Base-by-base conservation (phyloP, 2,888 invertebrate genomes). In the Geotrupes spiniger region DNA sequence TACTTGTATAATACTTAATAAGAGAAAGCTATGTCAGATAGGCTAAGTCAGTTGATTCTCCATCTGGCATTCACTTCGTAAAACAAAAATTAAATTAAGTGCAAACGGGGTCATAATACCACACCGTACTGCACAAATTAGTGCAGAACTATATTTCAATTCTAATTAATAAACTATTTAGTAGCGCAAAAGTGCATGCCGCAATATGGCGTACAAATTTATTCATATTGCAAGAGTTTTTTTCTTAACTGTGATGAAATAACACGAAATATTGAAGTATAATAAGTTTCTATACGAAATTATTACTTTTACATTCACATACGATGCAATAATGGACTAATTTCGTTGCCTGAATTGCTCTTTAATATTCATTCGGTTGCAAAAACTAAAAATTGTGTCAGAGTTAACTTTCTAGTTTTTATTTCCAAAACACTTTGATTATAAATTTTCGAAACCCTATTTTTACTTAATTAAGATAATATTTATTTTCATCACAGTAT, bases 1-100 rank as follows among this genome's bases (percentile, higher is more conserved):
- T n/a, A n/a, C n/a, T n/a, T n/a, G n/a, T n/a, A n/a, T n/a, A n/a
- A n/a, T 4, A 21, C 3, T 21, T 21, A 21, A 4, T 21, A 40
- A 39, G 49, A 49, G 49, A 49, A 49, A 49, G 45, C 49, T 21
- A 21, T 21, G 6, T 44, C 49, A 49, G 45, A 44, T 49, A 49
- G 49, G 39, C 49, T 33, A 49, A 45, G 36, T 12, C 9, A 29
- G 21, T 44, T 28, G 38, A 37, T 27, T 48, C 44, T 49, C 49
- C 40, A 49, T 44, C 45, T 49, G 44, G 39, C 44, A 39, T 44
- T 33, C 42, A 15, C 27, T 42, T 42, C 10, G 21, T 14, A 2
- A 21, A 21, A 21, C 6, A 21, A 21, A n/a, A n/a, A 21, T 27
- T 12, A 12, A 37, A 4, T 28, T 28, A 28, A 44, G 36, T 10